Evolutionary conservation across 2,888 invertebrate species (phyloP), one percentile per base, ranked within the genome.

Genomic region (Trisateles emortualis): DNA sequence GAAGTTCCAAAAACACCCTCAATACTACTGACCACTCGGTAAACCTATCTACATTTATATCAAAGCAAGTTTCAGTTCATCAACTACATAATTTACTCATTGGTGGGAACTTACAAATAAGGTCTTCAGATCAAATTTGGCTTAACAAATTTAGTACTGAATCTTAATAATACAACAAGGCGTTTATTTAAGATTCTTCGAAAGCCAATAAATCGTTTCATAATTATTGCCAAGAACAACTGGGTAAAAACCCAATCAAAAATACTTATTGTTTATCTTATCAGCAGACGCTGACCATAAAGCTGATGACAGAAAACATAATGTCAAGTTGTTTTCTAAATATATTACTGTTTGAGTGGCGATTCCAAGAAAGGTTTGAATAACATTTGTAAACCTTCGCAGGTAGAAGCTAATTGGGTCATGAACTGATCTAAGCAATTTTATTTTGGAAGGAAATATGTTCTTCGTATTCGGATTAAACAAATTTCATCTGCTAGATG

Each of bases 241-340:
- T 26, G n/a, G 41, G 5, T 30, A 48, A n/a, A 54, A 52, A 43
- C 19, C 11, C 10, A 39, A 22, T 13, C 22, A 10, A 52, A 61
- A 48, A 46, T 47, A 52, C 16, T 19, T 16, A 52, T 48, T 48
- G 55, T 62, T 59, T 59, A 54, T 5, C 5, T 54, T 41, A 53
- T 44, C 49, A 50, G 40, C n/a, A 39, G 11, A 38, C 36, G 5
- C 22, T 22, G n/a, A 39, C 11, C 11, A 22, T 13, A 39, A 11
- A 2, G 32, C 24, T 59, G 74, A 78, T 83, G 78, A 83, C 76
- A 78, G 58, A 72, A 33, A 57, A 64, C 52, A 68, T 39, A n/a
- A 22, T 58, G 62, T 70, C 66, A 72, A 57, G 51, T 56, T 73
- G 65, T 74, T 78, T 78, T 72, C 52, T 66, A 68, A 76, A 75